A percentile compares a stretch with the other conserved stretches of the same genome.
Conservation (phyloP, 1,140 invertebrate species). For the Cotesia typhae region DNA sequence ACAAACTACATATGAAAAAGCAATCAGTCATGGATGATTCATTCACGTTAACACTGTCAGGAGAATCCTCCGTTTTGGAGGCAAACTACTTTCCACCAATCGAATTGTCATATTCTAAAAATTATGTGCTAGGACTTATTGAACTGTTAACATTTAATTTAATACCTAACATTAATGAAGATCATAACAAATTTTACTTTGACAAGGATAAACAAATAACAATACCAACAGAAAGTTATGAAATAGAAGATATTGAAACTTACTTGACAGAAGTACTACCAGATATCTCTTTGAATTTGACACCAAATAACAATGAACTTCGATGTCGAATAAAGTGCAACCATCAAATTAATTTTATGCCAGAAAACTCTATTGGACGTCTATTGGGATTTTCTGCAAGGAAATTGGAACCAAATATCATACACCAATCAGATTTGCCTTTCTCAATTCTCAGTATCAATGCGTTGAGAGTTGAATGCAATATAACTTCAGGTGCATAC, state of each 20-base stretch:
- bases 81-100: slow-evolving; percentile 41
- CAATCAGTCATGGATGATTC: slow-evolving; percentile 25
- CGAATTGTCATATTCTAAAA: slow-evolving; percentile 26
- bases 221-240: slow-evolving; percentile 53
- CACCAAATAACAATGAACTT: slow-evolving; percentile 14
- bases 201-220: slow-evolving; percentile 43
- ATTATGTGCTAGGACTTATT: slow-evolving; percentile 51
- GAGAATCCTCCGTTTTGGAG: slow-evolving; percentile 36
- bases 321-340: slow-evolving; percentile 9
- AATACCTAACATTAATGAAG: slow-evolving; percentile 51
- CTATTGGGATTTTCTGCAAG: neutral
- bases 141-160: slow-evolving; percentile 52
- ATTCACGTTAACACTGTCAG: slow-evolving; percentile 31
- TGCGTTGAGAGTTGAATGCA: slow-evolving; percentile 17
- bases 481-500: slow-evolving; percentile 29
- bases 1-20: neutral
- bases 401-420: slow-evolving; percentile 6
- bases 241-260: slow-evolving; percentile 49
- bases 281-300: neutral
- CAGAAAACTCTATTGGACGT: neutral
- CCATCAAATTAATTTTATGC: neutral
- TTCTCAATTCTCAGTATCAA: neutral
- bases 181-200: slow-evolving; percentile 55
- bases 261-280: slow-evolving; percentile 33
- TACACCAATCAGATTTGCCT: slow-evolving; percentile 5